Percentiles rank a stretch among this genome's conserved stretches.
phyloP scores from a whole-genome alignment of 2,888 invertebrate species.

The Drosophila antonietae region DNA sequence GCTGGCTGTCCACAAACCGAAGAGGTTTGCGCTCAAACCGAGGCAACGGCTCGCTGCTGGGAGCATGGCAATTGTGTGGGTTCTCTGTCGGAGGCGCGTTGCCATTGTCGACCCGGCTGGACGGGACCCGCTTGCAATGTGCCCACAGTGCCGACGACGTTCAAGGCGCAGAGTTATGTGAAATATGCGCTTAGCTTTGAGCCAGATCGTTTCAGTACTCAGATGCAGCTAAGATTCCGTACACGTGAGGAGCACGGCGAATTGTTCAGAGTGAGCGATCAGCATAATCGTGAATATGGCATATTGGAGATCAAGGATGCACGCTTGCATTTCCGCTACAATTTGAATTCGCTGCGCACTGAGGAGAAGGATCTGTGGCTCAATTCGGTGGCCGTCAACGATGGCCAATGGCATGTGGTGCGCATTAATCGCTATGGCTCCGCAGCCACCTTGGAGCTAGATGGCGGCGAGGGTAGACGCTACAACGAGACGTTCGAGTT shows the following conservation, averaged over 20 bases:
- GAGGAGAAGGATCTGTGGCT: conserved; percentile 96
- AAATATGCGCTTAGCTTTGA: conserved; percentile 98
- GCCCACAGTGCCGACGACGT: conserved; percentile 95
- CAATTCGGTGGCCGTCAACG: conserved; percentile 94
- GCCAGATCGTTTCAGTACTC: conserved; percentile 95
- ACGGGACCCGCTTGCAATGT: conserved; percentile 95
- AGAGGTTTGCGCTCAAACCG: conserved; percentile 94
- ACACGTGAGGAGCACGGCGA: conserved; percentile 97
- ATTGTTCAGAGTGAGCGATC: conserved; percentile 96
- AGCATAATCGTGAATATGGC: conserved; percentile 96
- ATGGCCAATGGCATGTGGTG: conserved; percentile 98
- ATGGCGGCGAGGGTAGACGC: conserved; percentile 96
- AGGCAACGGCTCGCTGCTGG: conserved; percentile 94
- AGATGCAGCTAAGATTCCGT: conserved; percentile 96
- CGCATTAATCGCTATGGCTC: conserved; percentile 96
- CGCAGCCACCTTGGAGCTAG: conserved; percentile 95
- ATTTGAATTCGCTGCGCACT: conserved; percentile 95
- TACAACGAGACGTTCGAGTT: conserved; percentile 97
- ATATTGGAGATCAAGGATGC: conserved; percentile 96
- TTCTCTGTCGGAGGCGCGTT: conserved; percentile 94
- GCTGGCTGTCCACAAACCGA: conserved; percentile 97
- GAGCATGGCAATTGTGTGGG: conserved; percentile 98
- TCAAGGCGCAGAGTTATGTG: conserved; percentile 97
- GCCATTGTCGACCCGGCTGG: conserved; percentile 98
- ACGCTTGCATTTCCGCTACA: conserved; percentile 95